These are phyloP conservation scores for Charaxes varanes DNA, from an alignment of 1,140 invertebrate species.

Conservation along the genomic window DNA sequence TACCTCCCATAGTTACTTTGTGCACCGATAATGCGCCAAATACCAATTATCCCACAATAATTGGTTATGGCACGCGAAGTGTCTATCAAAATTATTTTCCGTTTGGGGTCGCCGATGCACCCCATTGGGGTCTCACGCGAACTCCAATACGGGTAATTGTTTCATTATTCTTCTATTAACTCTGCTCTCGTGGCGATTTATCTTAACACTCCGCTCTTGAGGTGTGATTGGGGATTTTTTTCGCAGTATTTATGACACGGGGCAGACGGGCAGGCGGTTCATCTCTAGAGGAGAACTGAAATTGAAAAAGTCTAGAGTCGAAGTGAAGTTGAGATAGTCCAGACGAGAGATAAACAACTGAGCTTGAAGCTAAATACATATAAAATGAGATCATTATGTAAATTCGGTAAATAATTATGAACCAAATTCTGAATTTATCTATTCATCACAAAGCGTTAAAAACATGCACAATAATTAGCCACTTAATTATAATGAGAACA, in stretches of 20 bases:
- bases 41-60: conserved; percentile 58
- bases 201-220: conserved; percentile 27
- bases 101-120: conserved; percentile 50
- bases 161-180: conserved; percentile 72
- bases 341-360: too few species aligned
- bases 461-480: too few species aligned
- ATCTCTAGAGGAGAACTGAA: too few species aligned
- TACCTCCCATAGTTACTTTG: conserved; percentile 41
- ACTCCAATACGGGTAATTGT: conserved; percentile 63
- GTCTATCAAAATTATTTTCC: conserved; percentile 67
- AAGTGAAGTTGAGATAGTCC: too few species aligned
- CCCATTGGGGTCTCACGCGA: conserved; percentile 57
- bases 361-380: too few species aligned
- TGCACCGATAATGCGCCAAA: conserved; percentile 63
- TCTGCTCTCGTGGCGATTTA: conserved; percentile 52
- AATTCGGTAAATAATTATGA: too few species aligned
- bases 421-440: too few species aligned
- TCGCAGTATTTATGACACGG: neutral
- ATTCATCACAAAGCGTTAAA: too few species aligned
- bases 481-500: too few species aligned
- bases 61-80: conserved; percentile 55
- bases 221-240: neutral
- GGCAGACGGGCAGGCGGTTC: neutral
- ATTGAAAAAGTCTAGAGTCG: too few species aligned
- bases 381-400: too few species aligned